These are phyloP conservation scores for Macroteleia sp. DNA, from an alignment of 2,888 invertebrate species.

Conservation along the genomic window DNA sequence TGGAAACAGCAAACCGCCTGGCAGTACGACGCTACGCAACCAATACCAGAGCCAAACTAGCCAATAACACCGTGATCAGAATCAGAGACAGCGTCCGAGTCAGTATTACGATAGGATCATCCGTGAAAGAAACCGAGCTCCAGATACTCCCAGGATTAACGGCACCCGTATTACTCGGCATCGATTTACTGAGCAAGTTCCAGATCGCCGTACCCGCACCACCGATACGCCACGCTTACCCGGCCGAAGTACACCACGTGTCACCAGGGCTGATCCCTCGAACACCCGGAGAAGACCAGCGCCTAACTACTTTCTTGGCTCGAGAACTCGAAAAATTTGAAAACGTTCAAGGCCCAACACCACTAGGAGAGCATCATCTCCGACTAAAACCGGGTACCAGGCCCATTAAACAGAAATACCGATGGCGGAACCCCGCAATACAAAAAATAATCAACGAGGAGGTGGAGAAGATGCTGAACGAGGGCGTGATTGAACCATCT, in stretches of 20 bases:
- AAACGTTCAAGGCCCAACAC: background rate
- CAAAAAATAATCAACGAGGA: constrained; percentile 41
- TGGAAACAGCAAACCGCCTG: too few relatives aligned
- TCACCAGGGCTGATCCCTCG: background rate
- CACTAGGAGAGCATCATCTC: background rate
- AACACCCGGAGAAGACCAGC: background rate
- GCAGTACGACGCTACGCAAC: too few relatives aligned
- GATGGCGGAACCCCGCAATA: constrained; percentile 63
- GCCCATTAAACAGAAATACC: constrained; percentile 35
- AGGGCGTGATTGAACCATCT: constrained; percentile 23
- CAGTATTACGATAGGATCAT: background rate
- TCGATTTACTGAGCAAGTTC: too few relatives aligned
- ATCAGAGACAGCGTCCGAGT: background rate
- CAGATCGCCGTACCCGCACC: too few relatives aligned
- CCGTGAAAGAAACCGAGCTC: background rate
- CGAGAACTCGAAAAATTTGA: background rate
- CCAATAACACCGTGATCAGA: background rate
- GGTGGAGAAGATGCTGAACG: background rate
- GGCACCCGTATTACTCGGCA: background rate
- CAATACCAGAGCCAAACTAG: background rate
- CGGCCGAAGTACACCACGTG: background rate
- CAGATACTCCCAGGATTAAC: background rate
- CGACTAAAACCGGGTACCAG: background rate
- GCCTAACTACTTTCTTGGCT: background rate
- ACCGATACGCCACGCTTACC: too few relatives aligned